These are phyloP conservation scores for Danaus chrysippus DNA, from an alignment of 2,888 invertebrate genomes.

Conservation along the genomic window DNA sequence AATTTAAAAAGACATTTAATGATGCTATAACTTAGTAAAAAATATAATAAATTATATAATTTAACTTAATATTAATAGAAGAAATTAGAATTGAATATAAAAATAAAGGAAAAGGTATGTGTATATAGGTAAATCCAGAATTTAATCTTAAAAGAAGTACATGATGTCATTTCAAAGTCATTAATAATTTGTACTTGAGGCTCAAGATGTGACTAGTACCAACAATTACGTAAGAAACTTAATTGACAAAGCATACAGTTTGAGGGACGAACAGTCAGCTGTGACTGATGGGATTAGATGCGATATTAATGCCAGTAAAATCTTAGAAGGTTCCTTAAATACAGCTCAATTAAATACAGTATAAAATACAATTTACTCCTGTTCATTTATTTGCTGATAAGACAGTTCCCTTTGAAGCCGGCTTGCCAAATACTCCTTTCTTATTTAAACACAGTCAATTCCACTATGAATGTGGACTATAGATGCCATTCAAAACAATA, in stretches of 20 bases:
- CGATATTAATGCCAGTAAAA: conserved; percentile 4
- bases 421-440: no score
- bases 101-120: no score
- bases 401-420: no score
- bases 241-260: conserved; percentile 20
- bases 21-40: not conserved
- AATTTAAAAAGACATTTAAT: not conserved
- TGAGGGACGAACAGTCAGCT: conserved; percentile 18
- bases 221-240: conserved; percentile 16
- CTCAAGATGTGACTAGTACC: not conserved
- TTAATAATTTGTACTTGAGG: not conserved
- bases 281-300: conserved; percentile 19
- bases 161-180: not conserved
- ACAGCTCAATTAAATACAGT: not conserved
- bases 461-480: conserved; percentile 2
- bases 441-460: not conserved
- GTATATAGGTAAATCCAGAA: no score
- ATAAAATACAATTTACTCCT: no score
- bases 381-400: no score
- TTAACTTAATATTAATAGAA: no score
- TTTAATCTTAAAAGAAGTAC: no score
- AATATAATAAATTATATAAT: not conserved
- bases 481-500: conserved; percentile 18
- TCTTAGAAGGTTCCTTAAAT: conserved; percentile 4
- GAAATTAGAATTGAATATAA: no score